These are phyloP conservation scores for Ptychobarbus kaznakovi DNA, from an alignment of 2,797 vertebrate genomes.

Conservation along the genomic window DNA sequence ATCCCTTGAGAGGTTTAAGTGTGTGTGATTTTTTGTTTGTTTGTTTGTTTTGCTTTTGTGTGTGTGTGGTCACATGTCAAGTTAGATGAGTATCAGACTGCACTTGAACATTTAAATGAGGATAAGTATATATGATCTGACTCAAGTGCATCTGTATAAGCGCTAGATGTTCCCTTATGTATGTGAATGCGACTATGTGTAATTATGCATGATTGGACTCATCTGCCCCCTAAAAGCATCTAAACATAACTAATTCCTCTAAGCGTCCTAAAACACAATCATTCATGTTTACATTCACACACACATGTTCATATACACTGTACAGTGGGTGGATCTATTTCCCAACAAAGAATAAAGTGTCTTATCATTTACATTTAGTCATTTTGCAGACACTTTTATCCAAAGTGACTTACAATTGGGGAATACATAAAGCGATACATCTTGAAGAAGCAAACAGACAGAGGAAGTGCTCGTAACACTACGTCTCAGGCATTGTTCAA, in stretches of 20 bases:
- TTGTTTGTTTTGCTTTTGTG: not conserved
- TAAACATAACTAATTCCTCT: conserved; percentile 43
- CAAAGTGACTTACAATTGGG: no score
- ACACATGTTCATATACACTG: not conserved
- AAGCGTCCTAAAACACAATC: not conserved
- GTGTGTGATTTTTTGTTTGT: conserved; percentile 8
- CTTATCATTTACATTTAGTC: no score
- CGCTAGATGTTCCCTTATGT: not conserved
- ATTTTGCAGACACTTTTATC: no score
- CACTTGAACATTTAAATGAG: conserved; percentile 66
- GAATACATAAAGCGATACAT: no score
- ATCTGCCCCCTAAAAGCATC: conserved; percentile 38
- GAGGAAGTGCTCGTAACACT: no score
- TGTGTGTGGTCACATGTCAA: conserved; percentile 60
- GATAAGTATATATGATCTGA: conserved; percentile 66
- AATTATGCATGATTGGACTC: conserved; percentile 65
- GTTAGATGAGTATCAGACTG: conserved; percentile 69
- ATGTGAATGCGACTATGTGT: conserved; percentile 33
- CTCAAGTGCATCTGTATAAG: not conserved
- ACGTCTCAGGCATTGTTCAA: no score
- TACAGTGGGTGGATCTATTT: not conserved
- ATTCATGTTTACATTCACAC: conserved; percentile 19
- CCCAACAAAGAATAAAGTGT: not conserved
- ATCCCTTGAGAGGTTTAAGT: not conserved
- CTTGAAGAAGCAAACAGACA: no score